Evolutionary conservation across 2,113 vertebrate genomes (phyloP), one percentile per base, ranked within the genome.

Genomic region (Chaetura pelagica): DNA sequence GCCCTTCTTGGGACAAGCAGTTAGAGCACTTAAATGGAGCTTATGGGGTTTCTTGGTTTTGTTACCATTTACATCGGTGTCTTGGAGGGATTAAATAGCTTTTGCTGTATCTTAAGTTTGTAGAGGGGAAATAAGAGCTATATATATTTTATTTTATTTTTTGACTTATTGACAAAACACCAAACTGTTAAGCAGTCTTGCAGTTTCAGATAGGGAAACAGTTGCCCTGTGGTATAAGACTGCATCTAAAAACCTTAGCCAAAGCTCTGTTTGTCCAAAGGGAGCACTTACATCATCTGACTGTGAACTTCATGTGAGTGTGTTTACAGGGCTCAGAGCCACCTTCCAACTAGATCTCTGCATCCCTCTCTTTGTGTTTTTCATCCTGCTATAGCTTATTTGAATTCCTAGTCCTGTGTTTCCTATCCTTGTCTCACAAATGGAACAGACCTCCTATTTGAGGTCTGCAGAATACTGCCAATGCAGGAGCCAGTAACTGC

Each of bases 1-100:
- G 87, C 62, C 69, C 57, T 96, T 95, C 79, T 73, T 72, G 1
- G 42, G 76, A 57, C 61, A 67, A 90, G 61, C 86, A 34, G 24
- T 62, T 55, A 81, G 48, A 93, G 32, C 10, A 62, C 18, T 86
- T 90, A n/a, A 87, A 49, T 48, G 62, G 54, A 42, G 66, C 24
- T 95, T 85, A 84, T 46, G 69, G 48, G 79, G 40, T 96, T 95
- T 91, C 63, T 85, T 62, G 71, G 55, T 76, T 93, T 84, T 63
- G 42, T 26, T 30, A 35, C 15, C 75, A 19, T 68, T 90, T 95
- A 9, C 63, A 48, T 87, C 42, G 84, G 29, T 85, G 64, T 85
- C 63, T 74, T 81, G 77, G 76, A 61, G 46, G 44, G 78, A 27
- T 72, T 68, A 73, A 63, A 86, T 63, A 64, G 72, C 27, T 57